Percentiles rank a stretch among this genome's conserved stretches.
Evolutionary conservation across 1,140 invertebrate genomes (phyloP).

Genomic region (Drosophila trapezifrons): DNA sequence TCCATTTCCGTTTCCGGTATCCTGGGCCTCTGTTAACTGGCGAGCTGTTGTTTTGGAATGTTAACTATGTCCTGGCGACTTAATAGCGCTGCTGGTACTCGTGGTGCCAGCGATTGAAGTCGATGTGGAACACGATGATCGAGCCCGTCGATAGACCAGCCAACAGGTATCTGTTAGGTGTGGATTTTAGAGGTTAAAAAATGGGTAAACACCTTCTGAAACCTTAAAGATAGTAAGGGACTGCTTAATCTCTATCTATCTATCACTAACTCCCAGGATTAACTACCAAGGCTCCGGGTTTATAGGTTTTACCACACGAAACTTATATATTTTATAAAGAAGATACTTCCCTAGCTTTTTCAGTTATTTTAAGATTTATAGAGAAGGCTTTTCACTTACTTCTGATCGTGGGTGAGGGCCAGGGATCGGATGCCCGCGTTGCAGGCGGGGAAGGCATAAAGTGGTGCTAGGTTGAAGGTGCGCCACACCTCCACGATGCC

Average conservation of each 20-base stretch:
- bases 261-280: no score
- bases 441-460: slow-evolving; percentile 98
- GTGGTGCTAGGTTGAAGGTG: slow-evolving; percentile 97
- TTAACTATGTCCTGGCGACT: slow-evolving; percentile 43
- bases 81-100: slow-evolving; percentile 97
- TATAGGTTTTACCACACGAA: no score
- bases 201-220: neutral
- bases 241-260: no score
- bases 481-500: slow-evolving; percentile 99
- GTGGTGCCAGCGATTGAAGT: slow-evolving; percentile 99
- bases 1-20: slow-evolving; percentile 12
- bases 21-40: slow-evolving; percentile 33
- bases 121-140: slow-evolving; percentile 99
- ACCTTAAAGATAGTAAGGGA: neutral
- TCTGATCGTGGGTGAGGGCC: slow-evolving; percentile 98
- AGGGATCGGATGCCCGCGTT: slow-evolving; percentile 96
- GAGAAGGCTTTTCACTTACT: slow-evolving; percentile 87
- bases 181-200: slow-evolving; percentile 16
- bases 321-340: no score
- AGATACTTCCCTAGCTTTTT: no score
- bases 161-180: slow-evolving; percentile 92
- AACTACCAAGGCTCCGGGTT: no score
- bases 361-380: neutral
- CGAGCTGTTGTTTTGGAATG: slow-evolving; percentile 12
- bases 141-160: slow-evolving; percentile 98